These are phyloP conservation scores for Eciton burchellii DNA, from an alignment of 1,140 invertebrate genomes.

Conservation along the genomic window DNA sequence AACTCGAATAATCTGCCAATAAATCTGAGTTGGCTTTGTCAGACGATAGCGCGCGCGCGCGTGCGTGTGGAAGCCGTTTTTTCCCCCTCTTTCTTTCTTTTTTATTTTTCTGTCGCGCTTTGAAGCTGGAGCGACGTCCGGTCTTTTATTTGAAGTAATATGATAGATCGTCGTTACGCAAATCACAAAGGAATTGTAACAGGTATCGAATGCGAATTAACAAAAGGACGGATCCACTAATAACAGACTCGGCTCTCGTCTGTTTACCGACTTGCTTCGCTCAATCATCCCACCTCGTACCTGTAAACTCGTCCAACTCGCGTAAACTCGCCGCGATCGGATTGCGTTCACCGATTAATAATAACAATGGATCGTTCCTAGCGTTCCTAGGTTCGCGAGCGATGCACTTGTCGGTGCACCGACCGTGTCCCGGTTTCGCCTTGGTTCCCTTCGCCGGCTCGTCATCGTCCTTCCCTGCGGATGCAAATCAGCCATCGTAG, in stretches of 20 bases:
- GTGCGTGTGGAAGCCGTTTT: too few relatives aligned
- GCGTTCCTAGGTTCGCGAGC: constrained; percentile 11
- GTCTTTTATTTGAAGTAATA: neutral
- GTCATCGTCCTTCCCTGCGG: constrained; percentile 42
- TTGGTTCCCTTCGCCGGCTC: constrained; percentile 20
- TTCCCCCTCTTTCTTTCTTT: too few relatives aligned
- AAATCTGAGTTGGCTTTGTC: constrained; percentile 36
- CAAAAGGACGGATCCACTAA: neutral
- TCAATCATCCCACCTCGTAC: neutral
- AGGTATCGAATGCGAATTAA: neutral
- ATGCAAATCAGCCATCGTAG: constrained; percentile 66
- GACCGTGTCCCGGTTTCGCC: constrained; percentile 20
- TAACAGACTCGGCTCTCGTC: neutral
- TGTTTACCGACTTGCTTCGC: neutral
- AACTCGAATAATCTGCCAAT: constrained; percentile 50
- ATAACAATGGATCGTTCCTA: constrained; percentile 5
- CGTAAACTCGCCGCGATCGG: neutral
- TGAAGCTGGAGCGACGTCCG: constrained; percentile 18
- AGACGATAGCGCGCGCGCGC: neutral
- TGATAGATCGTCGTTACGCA: neutral
- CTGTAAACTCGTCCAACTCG: too few relatives aligned
- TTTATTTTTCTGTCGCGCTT: constrained; percentile 22
- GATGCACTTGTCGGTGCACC: constrained; percentile 16
- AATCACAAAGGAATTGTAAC: neutral
- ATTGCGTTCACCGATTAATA: neutral